Evolutionary conservation across 2,888 invertebrate genomes (phyloP), one percentile per base, ranked within the genome.

Genomic region (Macaria notata): DNA sequence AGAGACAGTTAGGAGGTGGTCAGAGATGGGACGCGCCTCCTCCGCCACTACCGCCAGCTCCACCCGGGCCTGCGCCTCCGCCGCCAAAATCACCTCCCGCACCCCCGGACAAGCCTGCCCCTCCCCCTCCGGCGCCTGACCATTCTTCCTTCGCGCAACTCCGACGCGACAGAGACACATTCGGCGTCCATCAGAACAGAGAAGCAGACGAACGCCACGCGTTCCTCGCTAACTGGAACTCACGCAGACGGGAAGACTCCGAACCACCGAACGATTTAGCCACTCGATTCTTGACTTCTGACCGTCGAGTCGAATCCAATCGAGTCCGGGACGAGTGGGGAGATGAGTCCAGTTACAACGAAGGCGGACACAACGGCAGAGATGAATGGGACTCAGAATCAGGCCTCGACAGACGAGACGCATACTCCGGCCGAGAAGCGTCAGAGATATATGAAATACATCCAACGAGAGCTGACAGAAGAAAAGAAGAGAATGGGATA

Each of bases 1-100:
- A 98, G 74, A 95, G 97, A 68, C 97, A 98, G 83, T 81, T 98
- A 49, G 95, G 95, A 69, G 94, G 94, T 19, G 94, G 93, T 4
- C 92, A 92, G 65, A 84, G 93, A 42, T 94, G 94, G 87, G 94
- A 94, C 56, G 93, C 93, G 1, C 84, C 95, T 0, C 94, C 94
- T 0, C 95, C 96, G 42, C 96, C 96, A 0, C 65, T 93, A 38
- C 93, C 93, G 0, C 94, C 93, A 1, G 93, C 93, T 0, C 93
- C 93, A 0, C 92, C 92, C 0, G 94, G 4, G 86, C 95, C 9
- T 78, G 93, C 93, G 0, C 85, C 95, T 0, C 94, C 94, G 0
- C 95, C 96, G 31, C 96, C 96, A 0, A 71, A 92, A 54, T 70
- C 76, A 0, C 93, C 93, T 0, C 94, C 93, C 0, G 93, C 93